Base-by-base conservation (phyloP, 2,888 invertebrate genomes). In the Creontiades dilutus region DNA sequence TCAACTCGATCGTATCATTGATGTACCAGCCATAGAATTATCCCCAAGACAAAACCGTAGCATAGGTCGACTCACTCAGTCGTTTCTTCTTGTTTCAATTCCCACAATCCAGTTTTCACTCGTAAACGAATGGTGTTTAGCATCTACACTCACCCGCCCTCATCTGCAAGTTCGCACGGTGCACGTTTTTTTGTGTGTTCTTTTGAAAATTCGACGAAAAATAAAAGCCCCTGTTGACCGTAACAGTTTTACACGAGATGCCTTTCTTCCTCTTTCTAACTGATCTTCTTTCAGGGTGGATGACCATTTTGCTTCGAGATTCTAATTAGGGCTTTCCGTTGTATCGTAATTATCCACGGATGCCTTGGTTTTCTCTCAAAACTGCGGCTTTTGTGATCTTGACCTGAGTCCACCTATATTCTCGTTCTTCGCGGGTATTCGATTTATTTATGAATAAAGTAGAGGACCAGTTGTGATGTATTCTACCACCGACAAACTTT, bases 281-380 rank as follows among this genome's bases (percentile, higher is more conserved):
- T 47, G 81, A 81, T 80, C 80, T 16, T 61, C 19, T 81, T 28
- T 81, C 81, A 19, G 48, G 81, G 81, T 48, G 81, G 81, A 47
- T 81, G 48, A 81, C 81, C 48, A 81, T 81, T 81, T 81, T 81
- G 48, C 81, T 81, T 61, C 19, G 48, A 48, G 81, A 23, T 81
- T 75, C 47, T 81, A 81, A 81, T 81, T 13, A 81, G 81, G n/a
- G 81, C n/a, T 81, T 76, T 46, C 76, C 14, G 76, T 28, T 28
- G 16, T 28, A 76, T 76, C 28, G 23, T 76, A 76, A 76, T 28
- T 76, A 76, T 76, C 27, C 76, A 61, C 61, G 61, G 61, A n/a
- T 37, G 61, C 61, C 61, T 61, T 19, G 16, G 61, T 61, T n/a
- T 61, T 19, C 19, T 19, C 19, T 61, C 19, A 9, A 61, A 9